Base-by-base conservation (phyloP, 2,113 vertebrate species). In the Tyrannus savana region DNA sequence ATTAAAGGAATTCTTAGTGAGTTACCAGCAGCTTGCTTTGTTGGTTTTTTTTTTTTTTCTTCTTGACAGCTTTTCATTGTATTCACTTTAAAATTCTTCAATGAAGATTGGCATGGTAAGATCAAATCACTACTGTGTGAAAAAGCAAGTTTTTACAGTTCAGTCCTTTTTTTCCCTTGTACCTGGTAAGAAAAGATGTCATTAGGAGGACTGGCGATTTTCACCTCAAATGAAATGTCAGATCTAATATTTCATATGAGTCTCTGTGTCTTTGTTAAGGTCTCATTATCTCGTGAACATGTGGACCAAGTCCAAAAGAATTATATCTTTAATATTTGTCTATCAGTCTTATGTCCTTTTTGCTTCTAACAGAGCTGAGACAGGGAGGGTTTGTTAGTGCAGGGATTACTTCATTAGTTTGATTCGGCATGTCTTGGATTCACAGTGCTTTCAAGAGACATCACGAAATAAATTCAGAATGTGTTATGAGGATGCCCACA, bases 351-450 rank as follows among this genome's bases (percentile, higher is more conserved):
- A 31, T 9, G 28, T 95, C 72, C 42, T 47, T 73, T 52, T 46
- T 33, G 59, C 74, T 71, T 59, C 60, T 73, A 21, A n/a, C 56
- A 18, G 90, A 78, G 71, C 53, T 35, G 77, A 91, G 95, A 87
- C 90, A 62, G 85, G 85, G 86, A 90, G 96, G 97, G 95, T 97
- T 97, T 93, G 97, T 95, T 96, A 94, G 96, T 50, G 55, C 93
- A 84, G 93, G 80, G 92, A 95, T 87, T 94, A 97, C 94, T 98
- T 98, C 98, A 97, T 98, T 98, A 98, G 97, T 97, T 96, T 97
- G 97, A 98, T 98, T 97, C 60, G 24, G 81, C 96, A 91, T 97
- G 97, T 98, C 98, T 98, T 92, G 76, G 96, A 96, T 97, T 97
- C 97, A 87, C 76, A 86, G 92, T 93, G 92, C 96, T 95, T 97